These are phyloP conservation scores for Azorinus chamasolen DNA, from an alignment of 2,888 invertebrate genomes.

Conservation along the genomic window DNA sequence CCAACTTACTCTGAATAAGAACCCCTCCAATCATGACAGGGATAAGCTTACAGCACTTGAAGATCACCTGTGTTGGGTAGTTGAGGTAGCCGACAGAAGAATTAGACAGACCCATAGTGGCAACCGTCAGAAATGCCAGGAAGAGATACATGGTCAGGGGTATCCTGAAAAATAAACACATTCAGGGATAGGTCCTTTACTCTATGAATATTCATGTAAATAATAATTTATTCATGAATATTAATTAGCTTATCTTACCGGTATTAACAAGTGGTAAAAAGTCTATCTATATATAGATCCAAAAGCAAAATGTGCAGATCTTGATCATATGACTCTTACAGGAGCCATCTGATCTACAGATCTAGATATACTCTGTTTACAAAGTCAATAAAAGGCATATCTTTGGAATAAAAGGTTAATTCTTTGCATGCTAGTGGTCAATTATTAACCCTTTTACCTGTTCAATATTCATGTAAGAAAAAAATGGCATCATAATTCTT, in stretches of 20 bases:
- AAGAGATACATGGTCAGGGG: constrained; percentile 93
- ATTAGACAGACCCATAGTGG: constrained; percentile 98
- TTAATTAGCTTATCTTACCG: not conserved
- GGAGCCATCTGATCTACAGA: no score
- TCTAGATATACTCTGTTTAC: no score
- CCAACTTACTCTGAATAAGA: constrained; percentile 92
- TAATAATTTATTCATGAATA: not conserved
- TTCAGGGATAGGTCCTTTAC: no score
- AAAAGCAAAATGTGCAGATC: no score
- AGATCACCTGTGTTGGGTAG: constrained; percentile 98
- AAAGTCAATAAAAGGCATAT: no score
- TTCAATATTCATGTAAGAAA: no score
- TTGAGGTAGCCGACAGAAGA: constrained; percentile 97
- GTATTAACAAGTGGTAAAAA: not conserved
- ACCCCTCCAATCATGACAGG: constrained; percentile 98
- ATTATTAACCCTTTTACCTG: no score
- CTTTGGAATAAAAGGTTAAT: no score
- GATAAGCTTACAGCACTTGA: constrained; percentile 98
- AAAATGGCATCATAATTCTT: no score
- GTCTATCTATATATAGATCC: no score
- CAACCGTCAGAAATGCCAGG: constrained; percentile 94
- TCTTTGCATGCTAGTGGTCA: no score
- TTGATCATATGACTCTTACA: no score
- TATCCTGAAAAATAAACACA: constrained; percentile 89
- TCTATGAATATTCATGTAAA: not conserved